Base-by-base conservation (phyloP, 2,113 vertebrate species). In the Megaptera novaeangliae region DNA sequence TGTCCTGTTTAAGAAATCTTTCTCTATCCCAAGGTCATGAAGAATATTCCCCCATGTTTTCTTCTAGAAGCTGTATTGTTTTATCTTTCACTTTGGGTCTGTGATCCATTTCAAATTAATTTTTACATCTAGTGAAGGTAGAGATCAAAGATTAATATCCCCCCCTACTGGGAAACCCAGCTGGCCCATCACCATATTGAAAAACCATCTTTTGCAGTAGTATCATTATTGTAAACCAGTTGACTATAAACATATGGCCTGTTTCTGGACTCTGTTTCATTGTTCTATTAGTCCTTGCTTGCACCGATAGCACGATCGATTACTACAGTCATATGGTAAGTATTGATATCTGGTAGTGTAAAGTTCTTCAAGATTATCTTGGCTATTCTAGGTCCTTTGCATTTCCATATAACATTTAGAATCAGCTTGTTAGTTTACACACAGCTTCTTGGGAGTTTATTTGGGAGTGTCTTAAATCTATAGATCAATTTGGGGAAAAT, bases 51-150 rank as follows among this genome's bases (percentile, higher is more conserved):
- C 36, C 31, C 1, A 6, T 46, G 21, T 84, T 95, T 89, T 71
- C 36, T 85, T 80, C 34, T 41, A 13, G 34, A 69, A 59, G 44
- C 39, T 64, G 69, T 31, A 36, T 88, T 59, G 25, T 61, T 80
- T 68, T 75, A 68, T 88, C 41, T 63, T 92, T 13, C 39, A 77
- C 27, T n/a, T 86, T 61, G 78, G n/a, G 20, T 92, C 59, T 77
- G 4, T 84, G 63, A 36, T 88, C 12, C 64, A 84, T 72, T 80
- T 71, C 55, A 71, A 57, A 77, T 80, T 71, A 41, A 23, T 46
- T 52, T 91, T 95, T 84, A 55, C 59, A 36, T 44, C 25, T 36
- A 25, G 25, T 34, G n/a, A 87, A 17, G 25, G 55, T 86, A 68
- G n/a, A n/a, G 34, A 55, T 71, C 71, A 72, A 92, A 59, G 69